phyloP scores from a whole-genome alignment of 92 coral and sea anemone genomes.

The Chrysogorgia sp. region DNA sequence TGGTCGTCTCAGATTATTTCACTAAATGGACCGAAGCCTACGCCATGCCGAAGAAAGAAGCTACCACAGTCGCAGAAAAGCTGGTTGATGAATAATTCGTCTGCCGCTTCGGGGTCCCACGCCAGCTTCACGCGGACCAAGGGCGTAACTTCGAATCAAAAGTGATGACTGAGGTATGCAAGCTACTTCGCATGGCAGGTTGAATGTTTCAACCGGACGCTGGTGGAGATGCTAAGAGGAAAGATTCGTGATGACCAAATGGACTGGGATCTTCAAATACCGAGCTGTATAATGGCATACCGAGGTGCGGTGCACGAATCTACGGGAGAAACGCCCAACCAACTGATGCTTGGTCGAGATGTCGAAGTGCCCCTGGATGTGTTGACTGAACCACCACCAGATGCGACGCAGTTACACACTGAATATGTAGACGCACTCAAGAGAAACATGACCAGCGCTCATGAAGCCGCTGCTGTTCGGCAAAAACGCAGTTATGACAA shows the following conservation, averaged over 20 bases:
- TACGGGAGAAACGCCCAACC: slow-evolving; percentile 51
- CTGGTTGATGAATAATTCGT: slow-evolving; percentile 59
- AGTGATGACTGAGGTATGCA: slow-evolving; percentile 65
- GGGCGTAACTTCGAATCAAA: slow-evolving; percentile 64
- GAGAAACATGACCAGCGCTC: slow-evolving; percentile 50
- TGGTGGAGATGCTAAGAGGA: slow-evolving; percentile 64
- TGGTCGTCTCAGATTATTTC: slow-evolving; percentile 67
- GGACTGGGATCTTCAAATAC: slow-evolving; percentile 61
- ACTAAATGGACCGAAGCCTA: slow-evolving; percentile 71
- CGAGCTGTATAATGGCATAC: slow-evolving; percentile 63
- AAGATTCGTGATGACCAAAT: slow-evolving; percentile 57
- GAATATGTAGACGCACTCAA: slow-evolving; percentile 54
- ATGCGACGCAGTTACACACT: slow-evolving; percentile 16
- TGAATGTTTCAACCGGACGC: slow-evolving; percentile 53
- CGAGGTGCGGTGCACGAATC: slow-evolving; percentile 61
- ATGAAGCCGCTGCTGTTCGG: slow-evolving; percentile 54
- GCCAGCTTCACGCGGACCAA: slow-evolving; percentile 65
- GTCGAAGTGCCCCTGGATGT: slow-evolving; percentile 48
- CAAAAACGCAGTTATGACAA: slow-evolving; percentile 65
- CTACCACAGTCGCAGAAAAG: slow-evolving; percentile 68
- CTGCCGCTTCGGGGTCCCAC: slow-evolving; percentile 65
- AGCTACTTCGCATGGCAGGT: slow-evolving; percentile 64
- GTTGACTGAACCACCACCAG: slow-evolving; percentile 43
- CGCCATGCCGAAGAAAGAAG: slow-evolving; percentile 61
- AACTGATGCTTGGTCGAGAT: slow-evolving; percentile 51